Evolutionary conservation across 2,113 vertebrate genomes (phyloP).

Genomic region (Sinocyclocheilus anshuiensis): DNA sequence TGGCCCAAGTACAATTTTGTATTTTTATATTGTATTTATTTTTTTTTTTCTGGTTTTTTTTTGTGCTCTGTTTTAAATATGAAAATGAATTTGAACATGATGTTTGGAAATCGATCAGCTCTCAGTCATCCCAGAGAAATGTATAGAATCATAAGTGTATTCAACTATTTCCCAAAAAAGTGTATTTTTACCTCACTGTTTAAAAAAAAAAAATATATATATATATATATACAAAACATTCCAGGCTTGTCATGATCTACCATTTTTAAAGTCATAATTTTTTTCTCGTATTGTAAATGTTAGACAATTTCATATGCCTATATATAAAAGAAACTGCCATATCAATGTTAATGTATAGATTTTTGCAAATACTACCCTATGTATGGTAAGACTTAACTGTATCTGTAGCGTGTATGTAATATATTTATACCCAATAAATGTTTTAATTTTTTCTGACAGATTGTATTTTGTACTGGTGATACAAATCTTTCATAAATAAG

Average conservation of each 20-base stretch:
- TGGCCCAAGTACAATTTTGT: slow-evolving; percentile 47
- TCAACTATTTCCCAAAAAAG: slow-evolving; percentile 83
- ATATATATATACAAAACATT: too few species aligned
- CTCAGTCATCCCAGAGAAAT: slow-evolving; percentile 71
- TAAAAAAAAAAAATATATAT: slow-evolving; percentile 72
- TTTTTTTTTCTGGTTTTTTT: background rate
- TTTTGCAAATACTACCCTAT: slow-evolving; percentile 99
- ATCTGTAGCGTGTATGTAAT: slow-evolving; percentile 99
- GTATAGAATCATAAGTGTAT: slow-evolving; percentile 88
- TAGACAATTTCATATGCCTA: slow-evolving; percentile 99
- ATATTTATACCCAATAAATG: slow-evolving; percentile 99
- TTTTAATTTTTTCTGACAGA: slow-evolving; percentile 90
- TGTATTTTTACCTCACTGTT: slow-evolving; percentile 95
- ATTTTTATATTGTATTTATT: slow-evolving; percentile 51
- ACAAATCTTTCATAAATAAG: too few species aligned
- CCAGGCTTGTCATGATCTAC: slow-evolving; percentile 91
- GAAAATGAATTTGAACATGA: slow-evolving; percentile 3
- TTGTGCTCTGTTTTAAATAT: slow-evolving; percentile 61
- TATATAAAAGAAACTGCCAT: slow-evolving; percentile 99
- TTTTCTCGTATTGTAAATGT: slow-evolving; percentile 97
- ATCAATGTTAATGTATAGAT: slow-evolving; percentile 99
- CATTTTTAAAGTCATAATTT: slow-evolving; percentile 83
- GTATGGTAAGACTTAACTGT: slow-evolving; percentile 99
- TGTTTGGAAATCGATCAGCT: slow-evolving; percentile 60
- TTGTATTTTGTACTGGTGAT: slow-evolving; percentile 49